phyloP scores from a whole-genome alignment of 2,113 vertebrate species.

The Oreochromis aureus region DNA sequence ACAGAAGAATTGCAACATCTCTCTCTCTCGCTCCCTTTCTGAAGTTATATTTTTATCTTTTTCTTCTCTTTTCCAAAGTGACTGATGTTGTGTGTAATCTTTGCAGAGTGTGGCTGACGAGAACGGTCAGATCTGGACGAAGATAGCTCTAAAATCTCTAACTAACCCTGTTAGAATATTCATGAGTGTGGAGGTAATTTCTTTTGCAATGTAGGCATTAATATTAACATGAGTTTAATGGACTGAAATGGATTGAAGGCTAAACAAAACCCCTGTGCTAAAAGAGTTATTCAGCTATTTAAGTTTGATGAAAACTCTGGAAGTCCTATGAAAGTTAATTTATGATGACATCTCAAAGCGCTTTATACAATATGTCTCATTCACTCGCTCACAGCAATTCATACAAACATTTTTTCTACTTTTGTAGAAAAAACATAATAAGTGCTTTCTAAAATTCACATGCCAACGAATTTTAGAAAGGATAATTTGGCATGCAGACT shows the following conservation, averaged over 20 bases:
- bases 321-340: neutral
- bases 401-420: neutral
- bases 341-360: neutral
- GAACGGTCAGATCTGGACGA: conserved; percentile 13
- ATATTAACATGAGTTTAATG: conserved; percentile 20
- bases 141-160: conserved; percentile 8
- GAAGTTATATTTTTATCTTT: conserved; percentile 15
- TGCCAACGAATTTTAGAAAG: no score
- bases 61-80: neutral
- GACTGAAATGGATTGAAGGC: neutral
- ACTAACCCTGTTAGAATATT: conserved; percentile 37
- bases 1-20: neutral
- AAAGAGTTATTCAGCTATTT: neutral
- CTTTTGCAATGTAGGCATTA: conserved; percentile 4
- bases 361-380: neutral
- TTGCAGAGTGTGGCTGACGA: neutral
- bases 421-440: neutral
- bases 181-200: conserved; percentile 23
- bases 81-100: conserved; percentile 4
- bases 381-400: neutral
- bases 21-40: neutral
- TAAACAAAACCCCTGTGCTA: neutral
- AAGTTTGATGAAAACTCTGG: neutral
- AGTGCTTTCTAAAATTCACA: neutral
- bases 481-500: neutral